These are phyloP conservation scores for Stegostoma tigrinum DNA, from an alignment of 2,113 vertebrate genomes.

Conservation along the genomic window DNA sequence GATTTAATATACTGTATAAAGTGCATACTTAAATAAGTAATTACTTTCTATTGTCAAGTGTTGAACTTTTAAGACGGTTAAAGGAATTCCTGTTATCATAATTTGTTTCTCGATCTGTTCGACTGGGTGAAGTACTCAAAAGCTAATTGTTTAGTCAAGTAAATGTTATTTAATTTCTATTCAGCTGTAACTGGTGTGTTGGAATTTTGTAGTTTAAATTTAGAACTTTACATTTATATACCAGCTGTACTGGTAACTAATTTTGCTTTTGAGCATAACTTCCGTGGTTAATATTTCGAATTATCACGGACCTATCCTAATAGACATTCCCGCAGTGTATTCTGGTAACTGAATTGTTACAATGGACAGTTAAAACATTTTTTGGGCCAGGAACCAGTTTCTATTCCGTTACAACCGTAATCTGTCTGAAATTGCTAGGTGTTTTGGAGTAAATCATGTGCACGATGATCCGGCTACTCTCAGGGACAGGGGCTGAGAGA, in stretches of 20 bases:
- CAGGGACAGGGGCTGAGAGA: neutral
- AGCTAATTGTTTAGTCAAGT: neutral
- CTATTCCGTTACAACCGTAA: neutral
- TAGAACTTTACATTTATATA: neutral
- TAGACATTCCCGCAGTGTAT: neutral
- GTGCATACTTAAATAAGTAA: neutral
- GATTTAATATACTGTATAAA: neutral
- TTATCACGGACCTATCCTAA: neutral
- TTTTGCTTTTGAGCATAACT: neutral
- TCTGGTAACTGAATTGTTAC: neutral
- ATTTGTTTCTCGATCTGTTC: neutral
- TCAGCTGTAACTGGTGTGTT: neutral
- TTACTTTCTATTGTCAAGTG: conserved; percentile 8
- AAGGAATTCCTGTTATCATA: conserved; percentile 16
- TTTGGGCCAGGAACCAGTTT: neutral
- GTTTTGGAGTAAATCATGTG: neutral
- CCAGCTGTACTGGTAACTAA: neutral
- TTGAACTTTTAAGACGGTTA: neutral
- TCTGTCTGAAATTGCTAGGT: neutral
- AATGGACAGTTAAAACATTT: neutral
- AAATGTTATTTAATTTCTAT: neutral
- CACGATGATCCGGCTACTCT: neutral
- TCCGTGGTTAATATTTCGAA: neutral
- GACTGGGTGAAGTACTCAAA: neutral
- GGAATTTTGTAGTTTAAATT: neutral